Base-by-base conservation (phyloP, 1,140 invertebrate species). In the Zophobas atratus region DNA sequence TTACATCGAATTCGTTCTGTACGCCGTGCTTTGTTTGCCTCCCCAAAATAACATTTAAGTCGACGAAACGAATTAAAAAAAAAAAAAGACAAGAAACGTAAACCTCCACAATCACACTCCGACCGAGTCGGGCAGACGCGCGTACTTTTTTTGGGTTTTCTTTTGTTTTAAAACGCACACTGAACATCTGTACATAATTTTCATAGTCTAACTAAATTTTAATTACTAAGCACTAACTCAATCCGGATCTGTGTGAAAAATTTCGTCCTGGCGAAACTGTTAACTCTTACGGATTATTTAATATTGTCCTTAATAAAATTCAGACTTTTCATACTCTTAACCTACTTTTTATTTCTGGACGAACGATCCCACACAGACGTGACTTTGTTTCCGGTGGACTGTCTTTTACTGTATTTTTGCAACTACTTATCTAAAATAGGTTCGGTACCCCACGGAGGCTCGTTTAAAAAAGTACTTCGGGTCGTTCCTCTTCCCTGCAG, bases 101-200 rank as follows among this genome's bases (percentile, higher is more conserved):
- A 2, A 60, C 41, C 49, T 20, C 8, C 70, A 72, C 70, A 72
- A 48, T 76, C 75, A 70, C 60, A 3, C 71, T 75, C 63, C 35
- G 35, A 39, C 1, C 5, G 39, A 77, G 46, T 71, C 35, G 34
- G 41, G 20, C 41, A 75, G 38, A 63, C 39, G 20, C 36, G 32
- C 46, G 33, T 8, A 20, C 2, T 67, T 67, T 67, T 67, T 67
- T 67, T 41, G 60, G 39, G 32, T 67, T 43, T 57, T 57, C 41
- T 67, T 67, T 32, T 67, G 39, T 67, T 67, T 60, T 67, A 32
- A 43, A 67, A 67, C 38, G 43, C 60, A 67, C 60, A 67, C 60
- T 67, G 60, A 67, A 67, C 60, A 67, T 67, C 60, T 67, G 60
- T 67, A 67, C 60, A 67, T 67, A 67, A 67, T 67, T 67, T 20